Evolutionary conservation across 1,140 invertebrate species (phyloP), one percentile per base, ranked within the genome.

Genomic region (Meloidogyne floridensis): DNA sequence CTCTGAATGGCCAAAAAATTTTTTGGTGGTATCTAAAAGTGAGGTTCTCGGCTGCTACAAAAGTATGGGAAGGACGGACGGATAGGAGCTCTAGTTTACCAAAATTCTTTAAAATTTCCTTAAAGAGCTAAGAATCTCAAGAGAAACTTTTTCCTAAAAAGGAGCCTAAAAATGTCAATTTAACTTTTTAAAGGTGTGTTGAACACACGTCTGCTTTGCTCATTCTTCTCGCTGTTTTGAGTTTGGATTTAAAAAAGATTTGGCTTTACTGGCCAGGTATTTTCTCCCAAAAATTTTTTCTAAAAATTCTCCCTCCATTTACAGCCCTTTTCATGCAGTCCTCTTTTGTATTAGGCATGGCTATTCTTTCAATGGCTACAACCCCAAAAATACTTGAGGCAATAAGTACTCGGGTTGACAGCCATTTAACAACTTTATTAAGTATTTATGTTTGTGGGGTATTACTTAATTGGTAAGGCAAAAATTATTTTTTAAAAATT

Each of bases 231-330:
- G 69, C 82, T 42, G 51, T 75, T 20, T 53, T 88, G 6, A 73
- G 75, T 15, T 87, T 82, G 56, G 20, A 84, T 56, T 79, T 81
- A 6, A 83, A 81, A 53, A 76, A 79, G 13, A 69, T 86, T 42
- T 88, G 87, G 87, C 75, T 89, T n/a, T 74, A 86, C 5, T 88
- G 87, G 87, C 87, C 87, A 75, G 87, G 87, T 87, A 51, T 18
- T 43, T 75, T 9, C 18, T 32, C 32, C 32, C 32, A 32, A 32
- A 32, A 32, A 32, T 32, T 32, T 32, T 32, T 32, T 47, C 43
- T 47, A 6, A 4, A 47, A 47, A 47, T 5, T 83, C 2, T 53
- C 3, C 42, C 9, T 56, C 65, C 43, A 42, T 32, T 80, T 85
- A 75, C 47, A 88, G 87, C 77, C 13, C 81, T 88, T 8, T 81